phyloP scores from a whole-genome alignment of 2,888 invertebrate genomes.

The Latheticus oryzae region DNA sequence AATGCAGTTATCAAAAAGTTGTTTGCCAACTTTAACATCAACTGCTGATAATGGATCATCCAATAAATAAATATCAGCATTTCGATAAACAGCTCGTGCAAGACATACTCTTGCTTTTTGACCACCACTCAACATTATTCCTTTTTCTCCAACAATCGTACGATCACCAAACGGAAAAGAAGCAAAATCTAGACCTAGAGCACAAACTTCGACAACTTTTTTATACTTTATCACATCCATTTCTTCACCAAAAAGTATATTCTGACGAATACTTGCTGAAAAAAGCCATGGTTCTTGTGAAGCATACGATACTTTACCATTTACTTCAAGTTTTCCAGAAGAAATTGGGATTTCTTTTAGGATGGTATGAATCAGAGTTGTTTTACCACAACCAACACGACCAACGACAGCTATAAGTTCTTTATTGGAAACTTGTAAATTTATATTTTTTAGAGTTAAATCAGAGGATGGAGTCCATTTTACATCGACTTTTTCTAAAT shows the following conservation, averaged over 20 bases:
- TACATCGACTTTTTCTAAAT: slow-evolving; percentile 9
- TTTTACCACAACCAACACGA: slow-evolving; percentile 74
- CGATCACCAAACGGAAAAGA: slow-evolving; percentile 82
- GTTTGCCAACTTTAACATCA: slow-evolving; percentile 87
- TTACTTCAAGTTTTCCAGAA: slow-evolving; percentile 73
- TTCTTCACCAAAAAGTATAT: slow-evolving; percentile 87
- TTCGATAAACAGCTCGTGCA: slow-evolving; percentile 84
- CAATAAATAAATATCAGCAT: slow-evolving; percentile 85
- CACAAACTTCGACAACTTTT: slow-evolving; percentile 76
- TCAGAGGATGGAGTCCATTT: slow-evolving; percentile 8
- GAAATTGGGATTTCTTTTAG: slow-evolving; percentile 78
- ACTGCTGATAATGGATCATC: slow-evolving; percentile 93
- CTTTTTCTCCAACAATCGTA: slow-evolving; percentile 81
- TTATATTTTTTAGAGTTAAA: slow-evolving; percentile 69
- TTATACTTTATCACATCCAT: slow-evolving; percentile 76
- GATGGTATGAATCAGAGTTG: slow-evolving; percentile 67
- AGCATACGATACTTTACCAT: slow-evolving; percentile 79
- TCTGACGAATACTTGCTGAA: slow-evolving; percentile 85
- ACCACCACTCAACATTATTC: slow-evolving; percentile 79
- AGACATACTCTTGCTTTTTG: slow-evolving; percentile 89
- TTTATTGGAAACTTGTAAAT: slow-evolving; percentile 73
- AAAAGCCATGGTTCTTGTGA: slow-evolving; percentile 89
- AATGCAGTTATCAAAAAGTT: slow-evolving; percentile 85
- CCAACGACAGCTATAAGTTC: slow-evolving; percentile 70
- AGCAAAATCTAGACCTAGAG: slow-evolving; percentile 77